Evolutionary conservation across 1,140 invertebrate species (phyloP), one percentile per base, ranked within the genome.

Genomic region (Liolophura sinensis): DNA sequence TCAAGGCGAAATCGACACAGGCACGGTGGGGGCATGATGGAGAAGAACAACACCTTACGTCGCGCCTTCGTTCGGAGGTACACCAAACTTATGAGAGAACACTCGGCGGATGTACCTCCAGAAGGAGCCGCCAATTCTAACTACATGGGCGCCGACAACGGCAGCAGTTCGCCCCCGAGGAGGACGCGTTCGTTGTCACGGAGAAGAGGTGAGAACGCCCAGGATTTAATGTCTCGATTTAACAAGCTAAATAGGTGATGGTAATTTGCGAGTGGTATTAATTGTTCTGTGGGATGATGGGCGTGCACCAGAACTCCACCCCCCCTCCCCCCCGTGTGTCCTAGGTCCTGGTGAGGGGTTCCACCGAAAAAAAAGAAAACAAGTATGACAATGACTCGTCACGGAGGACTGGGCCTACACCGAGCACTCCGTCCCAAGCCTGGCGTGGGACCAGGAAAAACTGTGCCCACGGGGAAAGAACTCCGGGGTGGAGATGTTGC

Each of bases 31-130:
- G 68, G 63, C 3, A 63, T 69, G 58, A 66, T 73, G 60, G 73
- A 73, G 49, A 72, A 73, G 50, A 75, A 75, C 62, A 75, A 72
- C 55, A 75, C 73, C 7, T 60, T 75, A 25, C 59, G 73, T 6
- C 46, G 71, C 1, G 71, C 67, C 24, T 75, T 75, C 56, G 73
- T 73, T 4, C 65, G 68, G 15, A 57, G 73, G n/a, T 75, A 75
- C 60, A 70, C 67, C 15, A 73, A 67, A 54, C 59, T 75, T 59
- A 40, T 75, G 54, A 63, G 69, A 22, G 69, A 71, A 25, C 73
- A 75, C 46, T 68, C 70, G 0, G 67, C 64, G 9, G 64, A 70
- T 46, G 62, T 61, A 1, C 31, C 31, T 40, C 9, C 31, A 40
- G 65, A 67, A 1, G 56, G 50, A 31, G 68, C 68, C 22, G 56